These are phyloP conservation scores for Trogon melanurus DNA, from an alignment of 2,113 vertebrate genomes.

Conservation along the genomic window DNA sequence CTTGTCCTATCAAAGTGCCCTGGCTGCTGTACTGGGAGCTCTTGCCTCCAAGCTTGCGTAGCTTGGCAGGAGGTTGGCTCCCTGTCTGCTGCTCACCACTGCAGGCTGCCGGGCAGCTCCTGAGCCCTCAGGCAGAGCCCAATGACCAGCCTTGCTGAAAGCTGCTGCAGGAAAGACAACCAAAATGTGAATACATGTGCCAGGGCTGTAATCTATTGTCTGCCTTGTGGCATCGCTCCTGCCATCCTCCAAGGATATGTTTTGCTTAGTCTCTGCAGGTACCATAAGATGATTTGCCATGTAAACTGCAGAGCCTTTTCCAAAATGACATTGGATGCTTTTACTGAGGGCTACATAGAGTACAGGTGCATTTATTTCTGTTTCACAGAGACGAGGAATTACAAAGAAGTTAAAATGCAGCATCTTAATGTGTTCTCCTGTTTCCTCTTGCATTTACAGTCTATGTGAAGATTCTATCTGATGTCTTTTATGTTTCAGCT, in stretches of 20 bases:
- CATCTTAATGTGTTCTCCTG: neutral
- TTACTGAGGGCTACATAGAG: neutral
- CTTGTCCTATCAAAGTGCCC: fast-evolving
- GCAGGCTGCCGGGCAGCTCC: neutral
- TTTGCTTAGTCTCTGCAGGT: neutral
- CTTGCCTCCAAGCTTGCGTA: neutral
- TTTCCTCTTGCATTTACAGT: neutral
- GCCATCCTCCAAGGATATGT: neutral
- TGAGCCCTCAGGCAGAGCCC: neutral
- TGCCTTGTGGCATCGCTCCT: neutral
- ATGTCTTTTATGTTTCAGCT: neutral
- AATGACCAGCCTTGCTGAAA: neutral
- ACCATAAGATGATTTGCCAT: fast-evolving
- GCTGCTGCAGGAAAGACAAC: neutral
- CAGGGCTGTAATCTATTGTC: neutral
- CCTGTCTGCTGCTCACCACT: neutral
- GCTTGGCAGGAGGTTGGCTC: neutral
- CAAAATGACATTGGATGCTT: neutral
- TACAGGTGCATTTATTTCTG: neutral
- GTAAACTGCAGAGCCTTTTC: neutral
- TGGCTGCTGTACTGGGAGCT: neutral
- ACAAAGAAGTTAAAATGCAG: neutral
- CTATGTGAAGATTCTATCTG: neutral
- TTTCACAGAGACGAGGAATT: neutral
- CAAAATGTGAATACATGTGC: fast-evolving